These are phyloP conservation scores for Clostera curtula DNA, from an alignment of 2,888 invertebrate species.

Conservation along the genomic window DNA sequence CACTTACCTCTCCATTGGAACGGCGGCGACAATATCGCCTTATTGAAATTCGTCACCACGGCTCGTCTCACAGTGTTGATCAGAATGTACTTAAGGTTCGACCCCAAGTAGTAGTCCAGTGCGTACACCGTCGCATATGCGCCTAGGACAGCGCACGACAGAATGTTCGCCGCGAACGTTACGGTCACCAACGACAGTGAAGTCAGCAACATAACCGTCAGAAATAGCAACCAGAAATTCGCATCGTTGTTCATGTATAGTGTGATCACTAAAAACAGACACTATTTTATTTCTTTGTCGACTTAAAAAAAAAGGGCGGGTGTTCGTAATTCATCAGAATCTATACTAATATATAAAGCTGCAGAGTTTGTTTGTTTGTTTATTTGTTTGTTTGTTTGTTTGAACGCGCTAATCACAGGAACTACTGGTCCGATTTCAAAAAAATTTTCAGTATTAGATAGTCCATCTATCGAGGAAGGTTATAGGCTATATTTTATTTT, in stretches of 20 bases:
- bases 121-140: slow-evolving; percentile 76
- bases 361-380: too few relatives aligned
- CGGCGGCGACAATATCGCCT: slow-evolving; percentile 75
- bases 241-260: slow-evolving; percentile 63
- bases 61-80: slow-evolving; percentile 79
- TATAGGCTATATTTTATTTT: too few relatives aligned
- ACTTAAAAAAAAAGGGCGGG: background rate
- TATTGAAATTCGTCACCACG: slow-evolving; percentile 72
- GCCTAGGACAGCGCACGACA: slow-evolving; percentile 78
- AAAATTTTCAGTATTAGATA: too few relatives aligned
- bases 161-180: slow-evolving; percentile 73
- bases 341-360: too few relatives aligned
- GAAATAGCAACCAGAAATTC: slow-evolving; percentile 79
- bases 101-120: slow-evolving; percentile 78
- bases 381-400: too few relatives aligned
- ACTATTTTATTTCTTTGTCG: slow-evolving; percentile 3
- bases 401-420: too few relatives aligned
- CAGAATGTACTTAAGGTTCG: slow-evolving; percentile 80
- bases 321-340: too few relatives aligned
- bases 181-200: slow-evolving; percentile 64
- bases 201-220: slow-evolving; percentile 61
- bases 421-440: too few relatives aligned
- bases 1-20: slow-evolving; percentile 74
- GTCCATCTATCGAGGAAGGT: too few relatives aligned
- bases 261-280: slow-evolving; percentile 54